Evolutionary conservation across 1,140 invertebrate genomes (phyloP), one percentile per base, ranked within the genome.

Genomic region (Nasonia vitripennis): DNA sequence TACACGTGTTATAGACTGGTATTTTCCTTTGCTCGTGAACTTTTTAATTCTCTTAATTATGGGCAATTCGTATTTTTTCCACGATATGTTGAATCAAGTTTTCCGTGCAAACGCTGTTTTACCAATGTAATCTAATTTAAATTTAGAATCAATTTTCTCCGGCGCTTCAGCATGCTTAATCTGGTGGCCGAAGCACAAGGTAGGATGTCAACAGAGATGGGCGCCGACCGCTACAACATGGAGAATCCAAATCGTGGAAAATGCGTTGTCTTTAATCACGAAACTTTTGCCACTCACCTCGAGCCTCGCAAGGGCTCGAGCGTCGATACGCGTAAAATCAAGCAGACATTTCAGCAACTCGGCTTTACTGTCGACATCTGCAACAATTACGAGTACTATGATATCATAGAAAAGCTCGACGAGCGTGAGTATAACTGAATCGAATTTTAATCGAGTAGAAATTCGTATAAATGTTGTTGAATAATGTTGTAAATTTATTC

Each of bases 231-330:
- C 62, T 97, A 97, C 88, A 95, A 95, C 51, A 97, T 96, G 95
- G 93, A 94, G 81, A 94, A 97, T 87, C 83, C 88, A 37, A 92
- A 94, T 78, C 92, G 96, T 51, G 97, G 97, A 14, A 93, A 94
- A 20, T 97, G 96, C 27, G 75, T 97, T 0, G 95, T 98, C 70
- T 96, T 98, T 81, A 97, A 97, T 90, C 96, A 97, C 89, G 95
- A 95, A 87, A 87, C 91, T 4, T 95, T 96, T 87, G 92, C 94
- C 1, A 90, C 89, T 0, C 88, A 83, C 7, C 86, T 88, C 20
- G 85, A 86, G 0, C 78, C 85, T 0, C 88, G 93, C 2, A 79
- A 88, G 45, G 93, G 93, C 3, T 91, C 93, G 0, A 84, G 34
- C 3, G n/a, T 86, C 0, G 92, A 94, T 74, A 89, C 88, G 0